Evolutionary conservation across 2,888 invertebrate species (phyloP).

Genomic region (Metopia argyrocephala): DNA sequence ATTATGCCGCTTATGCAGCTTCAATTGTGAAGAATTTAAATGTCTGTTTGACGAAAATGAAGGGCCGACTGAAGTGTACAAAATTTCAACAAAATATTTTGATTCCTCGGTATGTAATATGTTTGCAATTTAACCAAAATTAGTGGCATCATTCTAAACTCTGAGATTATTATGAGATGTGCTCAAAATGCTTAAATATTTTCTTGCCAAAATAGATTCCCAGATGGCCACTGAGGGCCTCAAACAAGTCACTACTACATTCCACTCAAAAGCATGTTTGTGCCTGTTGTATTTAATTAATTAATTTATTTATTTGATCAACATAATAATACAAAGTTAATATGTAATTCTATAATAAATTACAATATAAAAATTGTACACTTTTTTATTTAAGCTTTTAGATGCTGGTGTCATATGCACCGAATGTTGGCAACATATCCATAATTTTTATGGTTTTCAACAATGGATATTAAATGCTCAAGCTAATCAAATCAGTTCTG

Average conservation of each 20-base stretch:
- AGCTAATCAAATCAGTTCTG: background rate
- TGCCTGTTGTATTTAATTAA: background rate
- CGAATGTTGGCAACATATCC: slow-evolving; percentile 46
- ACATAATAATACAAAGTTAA: background rate
- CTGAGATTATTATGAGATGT: background rate
- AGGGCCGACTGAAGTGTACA: slow-evolving; percentile 6
- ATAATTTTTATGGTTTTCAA: slow-evolving; percentile 38
- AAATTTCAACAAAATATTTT: slow-evolving; percentile 36
- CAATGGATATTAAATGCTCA: slow-evolving; percentile 33
- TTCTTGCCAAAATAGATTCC: no score
- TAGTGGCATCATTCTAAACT: background rate
- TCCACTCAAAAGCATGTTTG: background rate
- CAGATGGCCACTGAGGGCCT: background rate
- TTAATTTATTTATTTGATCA: background rate
- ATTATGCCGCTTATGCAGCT: slow-evolving; percentile 31
- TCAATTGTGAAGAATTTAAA: slow-evolving; percentile 19
- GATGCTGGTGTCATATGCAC: slow-evolving; percentile 25
- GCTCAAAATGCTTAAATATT: background rate
- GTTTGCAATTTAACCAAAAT: background rate
- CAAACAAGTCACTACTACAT: background rate
- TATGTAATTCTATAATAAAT: background rate
- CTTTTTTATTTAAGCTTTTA: slow-evolving; percentile 23
- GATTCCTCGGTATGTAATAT: slow-evolving; percentile 26
- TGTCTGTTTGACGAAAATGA: slow-evolving; percentile 18
- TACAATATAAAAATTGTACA: background rate